These are phyloP conservation scores for Polyommatus iphigenia DNA, from an alignment of 2,888 invertebrate species.

Conservation along the genomic window DNA sequence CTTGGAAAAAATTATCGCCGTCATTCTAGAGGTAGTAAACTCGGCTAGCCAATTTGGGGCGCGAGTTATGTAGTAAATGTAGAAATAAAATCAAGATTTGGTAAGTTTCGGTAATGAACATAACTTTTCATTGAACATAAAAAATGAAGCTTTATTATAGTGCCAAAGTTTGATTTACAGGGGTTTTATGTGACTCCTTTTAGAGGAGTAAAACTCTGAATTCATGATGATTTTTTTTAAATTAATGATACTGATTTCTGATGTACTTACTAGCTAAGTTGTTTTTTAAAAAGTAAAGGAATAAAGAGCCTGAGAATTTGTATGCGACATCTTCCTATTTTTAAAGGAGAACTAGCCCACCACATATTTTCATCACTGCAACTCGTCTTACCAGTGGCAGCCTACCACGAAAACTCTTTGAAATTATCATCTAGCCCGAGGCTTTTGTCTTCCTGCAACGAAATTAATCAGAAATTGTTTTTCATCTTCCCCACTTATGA, in stretches of 20 bases:
- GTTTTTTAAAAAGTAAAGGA: too few relatives aligned
- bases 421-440: too few relatives aligned
- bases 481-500: not conserved
- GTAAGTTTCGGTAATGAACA: constrained; percentile 23
- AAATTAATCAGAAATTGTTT: too few relatives aligned
- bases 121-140: constrained; percentile 23
- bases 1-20: not conserved
- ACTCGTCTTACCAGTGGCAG: too few relatives aligned
- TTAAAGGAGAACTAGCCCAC: too few relatives aligned
- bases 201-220: not conserved
- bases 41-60: not conserved
- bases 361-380: too few relatives aligned
- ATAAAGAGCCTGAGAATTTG: too few relatives aligned
- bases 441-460: too few relatives aligned
- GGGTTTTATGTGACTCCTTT: constrained; percentile 21
- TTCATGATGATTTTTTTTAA: not conserved
- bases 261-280: too few relatives aligned
- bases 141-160: constrained; percentile 27
- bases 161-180: constrained; percentile 28
- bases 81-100: constrained; percentile 3
- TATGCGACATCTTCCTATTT: too few relatives aligned
- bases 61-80: constrained; percentile 23
- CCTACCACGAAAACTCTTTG: too few relatives aligned
- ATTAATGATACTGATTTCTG: not conserved
- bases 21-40: constrained; percentile 2